Evolutionary conservation across 2,888 invertebrate genomes (phyloP), one percentile per base, ranked within the genome.

Genomic region (Chelonus formosanus): DNA sequence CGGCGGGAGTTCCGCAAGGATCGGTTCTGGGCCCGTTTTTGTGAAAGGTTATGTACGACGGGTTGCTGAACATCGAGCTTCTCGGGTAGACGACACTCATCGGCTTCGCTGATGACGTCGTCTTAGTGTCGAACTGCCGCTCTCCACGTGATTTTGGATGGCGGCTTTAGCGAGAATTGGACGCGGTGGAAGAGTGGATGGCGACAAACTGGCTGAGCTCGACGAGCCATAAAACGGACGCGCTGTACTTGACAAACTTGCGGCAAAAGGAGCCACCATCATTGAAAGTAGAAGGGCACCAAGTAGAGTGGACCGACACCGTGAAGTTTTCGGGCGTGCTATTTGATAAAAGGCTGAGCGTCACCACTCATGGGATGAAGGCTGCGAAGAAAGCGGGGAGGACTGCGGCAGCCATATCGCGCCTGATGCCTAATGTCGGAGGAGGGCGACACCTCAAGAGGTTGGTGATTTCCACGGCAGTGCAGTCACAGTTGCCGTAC

Each of bases 401-500:
- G 35, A 70, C 71, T 20, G 48, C 35, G 8, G 34, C 62, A 5
- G 55, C 57, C 8, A 45, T 74, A 48, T 56, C 69, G 7, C 55
- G 69, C 5, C 65, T 73, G 2, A 71, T 74, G 73, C 69, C 70
- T 4, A 74, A 75, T 53, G 45, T 69, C 31, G 70, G 71, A 10
- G 72, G 73, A 5, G 69, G 70, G 3, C 64, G 53, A 5, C 69
- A 70, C 56, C 36, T 5, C 5, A 65, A 63, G 36, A 71, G 70
- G 40, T 47, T 31, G 54, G 67, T 73, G 10, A 66, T 72, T 1
- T 43, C 71, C 3, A 40, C 61, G 8, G 71, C 72, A 5, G 57
- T 57, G 2, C 4, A 4, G 5, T 40, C 40, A 4, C 4, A 5
- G 5, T 5, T 40, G 4, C 40, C 5, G 40, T 40, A 40, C 40